phyloP scores from a whole-genome alignment of 2,797 vertebrate genomes.

The Sandelia bainsii region DNA sequence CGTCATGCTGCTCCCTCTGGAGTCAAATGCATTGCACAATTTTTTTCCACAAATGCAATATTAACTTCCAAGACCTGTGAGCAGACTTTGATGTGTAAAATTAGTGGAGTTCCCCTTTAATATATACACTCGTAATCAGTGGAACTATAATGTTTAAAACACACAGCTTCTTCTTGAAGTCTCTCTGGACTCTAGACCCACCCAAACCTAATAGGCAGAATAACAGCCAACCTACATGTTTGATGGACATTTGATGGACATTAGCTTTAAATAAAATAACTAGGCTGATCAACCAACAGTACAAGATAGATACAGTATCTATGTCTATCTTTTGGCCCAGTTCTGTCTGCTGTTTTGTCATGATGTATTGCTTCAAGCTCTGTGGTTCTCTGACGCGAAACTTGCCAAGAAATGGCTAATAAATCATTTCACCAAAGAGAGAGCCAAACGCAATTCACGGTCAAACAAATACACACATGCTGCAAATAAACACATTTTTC shows the following conservation, averaged over 20 bases:
- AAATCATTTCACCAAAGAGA: conserved; percentile 56
- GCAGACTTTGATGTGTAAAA: too few species aligned
- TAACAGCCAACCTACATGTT: not conserved
- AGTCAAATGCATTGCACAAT: too few species aligned
- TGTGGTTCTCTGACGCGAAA: conserved; percentile 27
- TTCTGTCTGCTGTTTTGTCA: conserved; percentile 26
- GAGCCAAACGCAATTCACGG: conserved; percentile 24
- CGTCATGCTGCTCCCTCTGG: too few species aligned
- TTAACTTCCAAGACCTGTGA: too few species aligned
- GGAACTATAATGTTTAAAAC: not conserved
- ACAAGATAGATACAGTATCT: conserved; percentile 27
- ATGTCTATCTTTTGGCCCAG: conserved; percentile 34
- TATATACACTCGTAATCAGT: not conserved
- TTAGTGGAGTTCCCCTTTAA: not conserved
- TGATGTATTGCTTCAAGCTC: conserved; percentile 46
- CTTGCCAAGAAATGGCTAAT: conserved; percentile 49
- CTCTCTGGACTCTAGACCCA: not conserved
- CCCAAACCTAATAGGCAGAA: not conserved
- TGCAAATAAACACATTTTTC: conserved; percentile 32
- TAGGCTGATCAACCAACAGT: conserved; percentile 8
- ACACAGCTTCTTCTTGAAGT: not conserved
- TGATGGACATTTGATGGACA: conserved; percentile 9
- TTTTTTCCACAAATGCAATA: too few species aligned
- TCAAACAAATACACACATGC: conserved; percentile 30
- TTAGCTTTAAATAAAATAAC: not conserved